Base-by-base conservation (phyloP, 2,888 invertebrate genomes). In the Chalcosyrphus nemorum region DNA sequence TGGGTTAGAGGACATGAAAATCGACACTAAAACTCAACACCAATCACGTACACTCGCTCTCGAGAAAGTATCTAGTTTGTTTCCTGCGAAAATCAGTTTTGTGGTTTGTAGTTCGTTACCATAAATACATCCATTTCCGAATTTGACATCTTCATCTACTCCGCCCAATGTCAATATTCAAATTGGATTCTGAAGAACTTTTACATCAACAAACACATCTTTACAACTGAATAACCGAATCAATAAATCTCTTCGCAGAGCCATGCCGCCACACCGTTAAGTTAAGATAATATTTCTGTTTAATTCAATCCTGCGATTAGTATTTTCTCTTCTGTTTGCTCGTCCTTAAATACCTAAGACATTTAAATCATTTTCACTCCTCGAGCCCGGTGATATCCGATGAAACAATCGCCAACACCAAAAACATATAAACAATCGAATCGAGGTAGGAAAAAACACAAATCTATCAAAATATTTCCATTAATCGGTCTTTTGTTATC, bases 241-340 rank as follows among this genome's bases (percentile, higher is more conserved):
- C 61, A 29, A 57, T 57, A 57, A 57, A 57, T 57, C 38, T 21
- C 4, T 4, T 7, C 45, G 3, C n/a, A 32, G 27, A 29, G 41
- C 17, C 24, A 27, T 21, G 38, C 15, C 24, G 43, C 29, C 2
- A 15, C 17, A 6, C 45, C 43, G 61, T 19, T 45, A 45, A 61
- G 45, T 45, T 61, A n/a, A 29, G 45, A 61, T 45, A 61, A 61
- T 61, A 61, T 61, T 61, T 61, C 19, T 45, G 19, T 45, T 32
- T 61, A 61, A 61, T 61, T 61, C 19, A 29, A 29, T 32, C 29
- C 19, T 61, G 61, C 19, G 27, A 7, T 15, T 15, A 52, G 27
- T 52, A n/a, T 27, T 15, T 9, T 0, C 15, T 0, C 9, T 13
- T 15, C 13, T 3, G 3, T 17, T 5, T 13, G 5, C 11, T 4